These are phyloP conservation scores for Epinephelus fuscoguttatus DNA, from an alignment of 2,113 vertebrate species.

Conservation along the genomic window DNA sequence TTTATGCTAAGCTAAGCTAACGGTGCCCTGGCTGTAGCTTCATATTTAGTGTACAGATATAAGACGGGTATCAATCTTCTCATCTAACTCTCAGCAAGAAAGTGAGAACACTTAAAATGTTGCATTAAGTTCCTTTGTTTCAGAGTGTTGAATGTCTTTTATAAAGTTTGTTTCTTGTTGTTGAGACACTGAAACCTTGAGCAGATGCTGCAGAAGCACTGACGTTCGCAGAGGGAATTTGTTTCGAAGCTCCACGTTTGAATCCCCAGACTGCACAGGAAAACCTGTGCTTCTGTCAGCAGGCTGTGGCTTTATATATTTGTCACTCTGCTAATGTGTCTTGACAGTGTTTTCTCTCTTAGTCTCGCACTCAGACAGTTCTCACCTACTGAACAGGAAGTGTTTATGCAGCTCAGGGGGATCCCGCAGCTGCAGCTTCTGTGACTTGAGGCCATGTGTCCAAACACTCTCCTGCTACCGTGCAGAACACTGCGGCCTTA, in stretches of 20 bases:
- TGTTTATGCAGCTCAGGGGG: constrained; percentile 63
- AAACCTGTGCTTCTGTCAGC: constrained; percentile 15
- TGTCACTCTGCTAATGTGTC: constrained; percentile 17
- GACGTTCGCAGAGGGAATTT: not conserved
- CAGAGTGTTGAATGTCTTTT: not conserved
- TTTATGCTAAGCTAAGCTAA: too few relatives aligned
- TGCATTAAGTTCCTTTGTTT: too few relatives aligned
- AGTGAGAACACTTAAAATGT: not conserved
- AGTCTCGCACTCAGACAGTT: constrained; percentile 27
- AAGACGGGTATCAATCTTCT: not conserved
- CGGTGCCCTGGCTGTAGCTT: too few relatives aligned
- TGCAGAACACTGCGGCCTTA: constrained; percentile 7
- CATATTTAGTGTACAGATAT: too few relatives aligned
- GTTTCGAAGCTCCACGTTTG: not conserved
- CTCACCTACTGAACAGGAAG: constrained; percentile 69
- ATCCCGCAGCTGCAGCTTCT: constrained; percentile 63
- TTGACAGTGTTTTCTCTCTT: constrained; percentile 2
- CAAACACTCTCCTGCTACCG: constrained; percentile 47
- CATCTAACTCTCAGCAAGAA: not conserved
- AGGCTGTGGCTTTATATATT: constrained; percentile 10
- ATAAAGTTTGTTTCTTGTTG: not conserved
- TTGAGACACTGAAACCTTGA: not conserved
- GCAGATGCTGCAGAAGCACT: not conserved
- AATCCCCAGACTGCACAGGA: not conserved
- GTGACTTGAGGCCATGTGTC: constrained; percentile 59